A percentile compares a stretch with the other conserved stretches of the same genome.
Evolutionary conservation across 2,888 invertebrate genomes (phyloP).

Genomic region (Metacarcinus magister): DNA sequence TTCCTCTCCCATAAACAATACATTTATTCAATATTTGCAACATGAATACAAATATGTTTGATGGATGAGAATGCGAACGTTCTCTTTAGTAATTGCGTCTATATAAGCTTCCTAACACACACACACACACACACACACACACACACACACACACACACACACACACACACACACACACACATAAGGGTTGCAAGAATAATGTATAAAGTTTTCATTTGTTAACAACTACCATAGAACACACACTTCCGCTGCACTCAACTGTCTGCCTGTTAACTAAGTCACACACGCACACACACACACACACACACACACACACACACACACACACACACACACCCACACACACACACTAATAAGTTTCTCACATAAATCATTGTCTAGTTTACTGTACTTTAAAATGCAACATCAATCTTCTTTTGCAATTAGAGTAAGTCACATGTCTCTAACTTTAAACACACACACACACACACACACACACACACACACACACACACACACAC

Average conservation of each 20-base stretch:
- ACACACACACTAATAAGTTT: background rate
- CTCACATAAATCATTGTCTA: background rate
- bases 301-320: slow-evolving; percentile 40
- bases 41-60: background rate
- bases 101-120: background rate
- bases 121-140: slow-evolving; percentile 32
- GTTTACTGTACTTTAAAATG: no score
- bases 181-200: no score
- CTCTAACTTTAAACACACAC: background rate
- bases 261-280: background rate
- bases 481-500: background rate
- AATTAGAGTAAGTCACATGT: no score
- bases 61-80: no score
- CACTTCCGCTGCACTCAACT: background rate
- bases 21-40: background rate
- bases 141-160: slow-evolving; percentile 48
- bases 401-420: no score
- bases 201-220: background rate
- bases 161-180: background rate
- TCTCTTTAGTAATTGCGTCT: background rate
- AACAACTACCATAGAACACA: background rate
- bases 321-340: slow-evolving; percentile 37
- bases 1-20: background rate
- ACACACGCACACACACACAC: slow-evolving; percentile 27
- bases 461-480: background rate